Evolutionary conservation across 2,888 invertebrate species (phyloP).

Genomic region (Aphrophora alni): DNA sequence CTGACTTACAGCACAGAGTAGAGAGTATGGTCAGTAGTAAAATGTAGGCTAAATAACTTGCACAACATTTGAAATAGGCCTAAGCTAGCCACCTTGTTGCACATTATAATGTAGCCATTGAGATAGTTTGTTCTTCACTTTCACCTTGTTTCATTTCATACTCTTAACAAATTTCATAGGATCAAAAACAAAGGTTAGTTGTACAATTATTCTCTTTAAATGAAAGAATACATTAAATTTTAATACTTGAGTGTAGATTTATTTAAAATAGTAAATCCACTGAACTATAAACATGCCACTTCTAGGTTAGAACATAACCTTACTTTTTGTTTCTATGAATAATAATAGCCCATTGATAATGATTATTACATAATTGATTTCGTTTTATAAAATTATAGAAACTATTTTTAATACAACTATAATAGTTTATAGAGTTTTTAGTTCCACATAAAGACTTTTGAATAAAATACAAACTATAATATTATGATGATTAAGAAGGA

Average conservation of each 20-base stretch:
- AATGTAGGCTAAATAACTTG: background rate
- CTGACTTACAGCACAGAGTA: too few species aligned
- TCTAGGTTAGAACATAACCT: background rate
- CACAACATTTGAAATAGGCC: background rate
- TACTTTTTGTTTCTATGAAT: background rate
- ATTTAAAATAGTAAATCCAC: background rate
- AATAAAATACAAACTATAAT: too few species aligned
- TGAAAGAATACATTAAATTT: background rate
- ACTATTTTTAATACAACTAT: background rate
- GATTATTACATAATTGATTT: too few species aligned
- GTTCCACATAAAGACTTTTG: too few species aligned
- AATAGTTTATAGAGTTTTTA: background rate
- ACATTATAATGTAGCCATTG: background rate
- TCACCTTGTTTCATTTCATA: too few species aligned
- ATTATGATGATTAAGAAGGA: too few species aligned
- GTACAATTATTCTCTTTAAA: background rate
- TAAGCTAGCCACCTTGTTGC: background rate
- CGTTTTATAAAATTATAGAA: background rate
- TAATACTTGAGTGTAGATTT: background rate
- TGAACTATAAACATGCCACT: slow-evolving; percentile 1
- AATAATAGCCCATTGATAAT: background rate
- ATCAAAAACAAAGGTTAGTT: background rate
- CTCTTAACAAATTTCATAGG: background rate
- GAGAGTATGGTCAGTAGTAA: too few species aligned
- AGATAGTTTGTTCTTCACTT: background rate